These are phyloP conservation scores for Drosophila nikananu DNA, from an alignment of 1,140 invertebrate species.

Conservation along the genomic window DNA sequence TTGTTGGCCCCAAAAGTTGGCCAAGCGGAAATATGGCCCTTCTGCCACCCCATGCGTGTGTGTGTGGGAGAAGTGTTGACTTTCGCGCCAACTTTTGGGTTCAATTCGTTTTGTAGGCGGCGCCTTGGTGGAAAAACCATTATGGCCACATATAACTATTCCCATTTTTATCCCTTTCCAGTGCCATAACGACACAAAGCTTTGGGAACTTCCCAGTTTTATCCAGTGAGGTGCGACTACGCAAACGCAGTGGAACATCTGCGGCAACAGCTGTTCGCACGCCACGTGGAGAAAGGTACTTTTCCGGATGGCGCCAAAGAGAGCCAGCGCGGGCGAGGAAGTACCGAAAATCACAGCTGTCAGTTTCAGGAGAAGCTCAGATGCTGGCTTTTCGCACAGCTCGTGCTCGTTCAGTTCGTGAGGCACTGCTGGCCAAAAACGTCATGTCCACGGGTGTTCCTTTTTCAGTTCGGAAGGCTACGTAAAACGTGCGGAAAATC, in stretches of 20 bases:
- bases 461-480: conserved; percentile 1
- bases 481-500: conserved; percentile 48
- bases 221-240: neutral
- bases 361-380: conserved; percentile 54
- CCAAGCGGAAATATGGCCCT: conserved; percentile 19
- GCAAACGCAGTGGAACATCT: conserved; percentile 13
- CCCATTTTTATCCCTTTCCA: conserved; percentile 42
- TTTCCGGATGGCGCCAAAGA: conserved; percentile 62
- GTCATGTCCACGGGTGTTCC: conserved; percentile 48
- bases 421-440: conserved; percentile 70
- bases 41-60: neutral
- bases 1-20: conserved; percentile 28
- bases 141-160: conserved; percentile 43
- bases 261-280: conserved; percentile 58
- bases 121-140: conserved; percentile 5
- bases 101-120: conserved; percentile 23
- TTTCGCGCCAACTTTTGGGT: conserved; percentile 56
- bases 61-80: conserved; percentile 12
- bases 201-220: conserved; percentile 8
- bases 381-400: conserved; percentile 58
- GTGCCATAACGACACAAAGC: conserved; percentile 24
- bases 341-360: conserved; percentile 66
- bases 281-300: conserved; percentile 50
- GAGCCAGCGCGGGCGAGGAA: conserved; percentile 45
- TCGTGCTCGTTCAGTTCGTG: conserved; percentile 62